Conservation (phyloP, 2,888 invertebrate species). For the Smittia aterrima region DNA sequence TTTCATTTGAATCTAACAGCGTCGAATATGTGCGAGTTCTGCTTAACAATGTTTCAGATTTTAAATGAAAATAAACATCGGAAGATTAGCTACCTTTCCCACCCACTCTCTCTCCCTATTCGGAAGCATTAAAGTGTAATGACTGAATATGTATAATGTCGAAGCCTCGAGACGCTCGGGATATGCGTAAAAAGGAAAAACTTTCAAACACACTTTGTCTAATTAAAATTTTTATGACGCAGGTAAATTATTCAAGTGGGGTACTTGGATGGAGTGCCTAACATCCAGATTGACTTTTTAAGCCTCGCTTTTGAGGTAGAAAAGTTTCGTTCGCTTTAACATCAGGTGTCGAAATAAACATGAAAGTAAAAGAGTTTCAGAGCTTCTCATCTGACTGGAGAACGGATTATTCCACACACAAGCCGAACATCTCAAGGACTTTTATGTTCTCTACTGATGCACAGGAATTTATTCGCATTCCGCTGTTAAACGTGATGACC, state of each 20-base stretch:
- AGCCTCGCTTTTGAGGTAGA: not conserved
- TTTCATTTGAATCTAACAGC: too few relatives aligned
- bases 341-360: not conserved
- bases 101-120: not conserved
- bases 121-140: slow-evolving; percentile 11
- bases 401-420: too few relatives aligned
- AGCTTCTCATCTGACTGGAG: too few relatives aligned
- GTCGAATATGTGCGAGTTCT: too few relatives aligned
- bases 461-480: too few relatives aligned
- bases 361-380: not conserved
- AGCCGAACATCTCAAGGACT: too few relatives aligned
- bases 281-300: not conserved
- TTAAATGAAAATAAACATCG: not conserved
- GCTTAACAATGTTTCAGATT: not conserved
- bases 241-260: slow-evolving; percentile 3
- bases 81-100: not conserved
- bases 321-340: not conserved
- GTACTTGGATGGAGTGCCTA: not conserved
- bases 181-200: not conserved
- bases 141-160: not conserved
- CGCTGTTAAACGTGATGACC: too few relatives aligned
- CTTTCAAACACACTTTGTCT: not conserved
- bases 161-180: not conserved
- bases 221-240: slow-evolving; percentile 18
- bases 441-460: too few relatives aligned